Base-by-base conservation (phyloP, 2,797 vertebrate genomes). In the Steatocranus sp. region DNA sequence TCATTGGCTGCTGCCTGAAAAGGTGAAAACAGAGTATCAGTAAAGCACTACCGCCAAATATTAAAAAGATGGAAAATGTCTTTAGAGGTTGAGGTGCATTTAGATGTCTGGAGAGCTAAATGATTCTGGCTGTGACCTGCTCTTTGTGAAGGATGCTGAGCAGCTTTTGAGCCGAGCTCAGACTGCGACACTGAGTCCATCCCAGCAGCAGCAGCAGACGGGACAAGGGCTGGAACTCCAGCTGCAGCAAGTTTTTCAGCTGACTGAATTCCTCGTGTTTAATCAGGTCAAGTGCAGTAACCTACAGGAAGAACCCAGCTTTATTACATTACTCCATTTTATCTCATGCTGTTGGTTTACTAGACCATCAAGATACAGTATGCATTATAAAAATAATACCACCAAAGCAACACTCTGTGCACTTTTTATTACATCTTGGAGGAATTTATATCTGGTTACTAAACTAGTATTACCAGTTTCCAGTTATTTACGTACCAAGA, bases 131-230 rank as follows among this genome's bases (percentile, higher is more conserved):
- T 56, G 79, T 84, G 91, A 98, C 98, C 97, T 95, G 97, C 50
- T 96, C 95, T 76, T 93, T 93, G 88, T 99, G 98, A 17, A 99
- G 95, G 49, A 95, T 88, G 83, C 87, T 83, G 36, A 99, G 96
- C 78, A 99, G 95, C 14, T 51, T 90, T 75, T 97, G 97, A 76
- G 98, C 98, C 0, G 98, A 97, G 51, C 93, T 95, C 36, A 98
- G 93, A 75, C 97, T 98, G 91, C 96, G 96, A 89, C 98, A 99
- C 66, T 98, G 97, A 80, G 95, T 97, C 99, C 99, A 99, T 78
- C 98, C 98, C 68, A 99, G 95, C 61, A 99, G 96, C 76, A 98
- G 89, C n/a, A 99, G 94, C 48, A 99, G 97, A 15, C 97, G 97
- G 27, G 97, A 96, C 81, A 99, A 94, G 3, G 98, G 97, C 82